Percentiles rank a stretch among this genome's conserved stretches.
Conservation (phyloP, 2,888 invertebrate species). For the Microchrysa polita region DNA sequence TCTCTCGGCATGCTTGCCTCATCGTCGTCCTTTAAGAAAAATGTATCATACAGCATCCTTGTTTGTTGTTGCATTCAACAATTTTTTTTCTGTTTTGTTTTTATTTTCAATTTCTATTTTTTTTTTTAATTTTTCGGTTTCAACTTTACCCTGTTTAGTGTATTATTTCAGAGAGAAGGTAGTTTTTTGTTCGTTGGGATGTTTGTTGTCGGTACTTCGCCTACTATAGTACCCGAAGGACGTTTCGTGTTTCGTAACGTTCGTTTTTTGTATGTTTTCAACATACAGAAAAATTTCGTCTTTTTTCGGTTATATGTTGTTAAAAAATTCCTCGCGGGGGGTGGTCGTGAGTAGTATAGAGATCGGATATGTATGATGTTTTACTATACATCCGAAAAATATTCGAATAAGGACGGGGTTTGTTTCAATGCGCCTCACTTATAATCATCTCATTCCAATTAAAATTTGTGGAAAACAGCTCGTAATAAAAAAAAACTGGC, state of each 20-base stretch:
- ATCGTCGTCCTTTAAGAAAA: background rate
- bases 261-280: slow-evolving; percentile 15
- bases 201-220: too few relatives aligned
- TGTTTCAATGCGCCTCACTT: slow-evolving; percentile 32
- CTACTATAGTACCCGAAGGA: background rate
- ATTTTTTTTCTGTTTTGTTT: slow-evolving; percentile 2
- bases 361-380: too few relatives aligned
- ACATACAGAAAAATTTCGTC: slow-evolving; percentile 34
- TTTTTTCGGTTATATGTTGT: slow-evolving; percentile 30
- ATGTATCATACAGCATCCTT: slow-evolving; percentile 39
- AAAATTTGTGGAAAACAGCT: slow-evolving; percentile 41
- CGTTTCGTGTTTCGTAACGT: background rate
- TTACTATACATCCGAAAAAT: slow-evolving; percentile 12
- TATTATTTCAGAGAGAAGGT: slow-evolving; percentile 1
- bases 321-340: slow-evolving; percentile 38
- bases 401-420: slow-evolving; percentile 4
- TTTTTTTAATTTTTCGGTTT: slow-evolving; percentile 8
- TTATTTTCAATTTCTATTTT: background rate
- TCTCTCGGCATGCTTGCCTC: too few relatives aligned
- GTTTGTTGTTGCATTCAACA: slow-evolving; percentile 1
- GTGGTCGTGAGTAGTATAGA: background rate
- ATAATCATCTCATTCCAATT: slow-evolving; percentile 46
- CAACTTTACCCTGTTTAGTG: background rate
- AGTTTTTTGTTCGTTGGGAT: slow-evolving; percentile 20
- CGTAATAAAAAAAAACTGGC: slow-evolving; percentile 27